Evolutionary conservation across 2,113 vertebrate genomes (phyloP), one percentile per base, ranked within the genome.

Genomic region (Syngnathoides biaculeatus): DNA sequence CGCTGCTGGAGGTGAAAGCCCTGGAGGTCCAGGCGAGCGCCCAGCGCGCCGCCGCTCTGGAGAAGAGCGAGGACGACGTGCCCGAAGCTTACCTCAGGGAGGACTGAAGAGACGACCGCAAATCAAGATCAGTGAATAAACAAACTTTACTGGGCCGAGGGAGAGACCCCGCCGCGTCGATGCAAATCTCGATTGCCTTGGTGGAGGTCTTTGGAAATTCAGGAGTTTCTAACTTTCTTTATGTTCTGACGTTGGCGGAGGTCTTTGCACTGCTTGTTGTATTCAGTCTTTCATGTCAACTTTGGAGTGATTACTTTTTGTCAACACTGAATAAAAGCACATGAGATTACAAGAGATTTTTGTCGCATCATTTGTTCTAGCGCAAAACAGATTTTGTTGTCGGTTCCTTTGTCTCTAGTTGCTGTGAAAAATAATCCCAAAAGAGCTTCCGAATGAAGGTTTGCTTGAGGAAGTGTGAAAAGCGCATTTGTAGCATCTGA

Each of bases 1-100:
- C 93, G 84, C 68, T 99, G 74, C 90, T 93, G 0, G 94, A 97
- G 74, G 86, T 82, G 1, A 95, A 98, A 89, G 95, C 93, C 0
- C 92, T 90, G 76, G 92, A 93, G 84, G 80, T 93, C 60, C 81
- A 92, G 76, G 84, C 87, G 78, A 85, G 90, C 84, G 64, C 87
- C 0, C 85, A 84, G 40, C 50, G 89, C 27, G 61, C 83, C 13
- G 69, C 82, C 11, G 72, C 79, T 22, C 38, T 77, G 35, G 65
- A 88, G 57, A 79, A 42, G 19, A 47, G 65, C 0, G 84, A 89
- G 39, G 83, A 87, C 55, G 90, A 92, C 5, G 45, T 92, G 38
- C 91, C 89, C 11, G 92, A 93, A 30, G 92, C 91, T 42, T 93
- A 93, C 77, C 76, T 92, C 20, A 86, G 92, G 77, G 91, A 93